Conservation (phyloP, 2,888 invertebrate genomes). For the Cataglyphis cursor region DNA sequence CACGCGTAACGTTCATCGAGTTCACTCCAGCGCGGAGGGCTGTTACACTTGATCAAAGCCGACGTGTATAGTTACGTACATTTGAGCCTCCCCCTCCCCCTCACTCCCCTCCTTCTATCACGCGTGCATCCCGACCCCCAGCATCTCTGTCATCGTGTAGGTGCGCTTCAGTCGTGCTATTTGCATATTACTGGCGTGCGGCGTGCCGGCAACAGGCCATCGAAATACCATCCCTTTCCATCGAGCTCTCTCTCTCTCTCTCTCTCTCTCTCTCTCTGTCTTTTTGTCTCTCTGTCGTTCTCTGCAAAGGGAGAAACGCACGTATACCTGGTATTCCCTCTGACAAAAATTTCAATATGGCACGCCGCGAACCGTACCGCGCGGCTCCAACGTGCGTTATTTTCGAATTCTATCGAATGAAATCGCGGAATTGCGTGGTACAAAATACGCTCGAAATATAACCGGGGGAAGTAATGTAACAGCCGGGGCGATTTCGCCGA, state of each 20-base stretch:
- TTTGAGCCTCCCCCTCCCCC: slow-evolving; percentile 71
- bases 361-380: slow-evolving; percentile 57
- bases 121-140: slow-evolving; percentile 38
- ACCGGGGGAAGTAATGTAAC: slow-evolving; percentile 46
- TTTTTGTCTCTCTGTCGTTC: slow-evolving; percentile 52
- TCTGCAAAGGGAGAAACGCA: slow-evolving; percentile 75
- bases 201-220: slow-evolving; percentile 81
- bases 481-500: slow-evolving; percentile 7
- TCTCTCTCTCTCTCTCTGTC: slow-evolving; percentile 56
- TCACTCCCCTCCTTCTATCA: slow-evolving; percentile 54
- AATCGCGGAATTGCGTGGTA: slow-evolving; percentile 59
- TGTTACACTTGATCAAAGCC: slow-evolving; percentile 80
- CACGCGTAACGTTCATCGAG: slow-evolving; percentile 75
- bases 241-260: slow-evolving; percentile 53
- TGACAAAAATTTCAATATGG: slow-evolving; percentile 81
- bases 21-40: slow-evolving; percentile 71
- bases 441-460: slow-evolving; percentile 54
- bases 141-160: slow-evolving; percentile 76
- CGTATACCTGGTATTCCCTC: slow-evolving; percentile 73
- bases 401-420: slow-evolving; percentile 61
- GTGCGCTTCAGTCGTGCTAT: slow-evolving; percentile 80
- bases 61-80: slow-evolving; percentile 75
- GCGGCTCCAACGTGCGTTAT: slow-evolving; percentile 41
- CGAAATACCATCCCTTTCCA: slow-evolving; percentile 72
- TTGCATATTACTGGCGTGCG: slow-evolving; percentile 82